phyloP scores from a whole-genome alignment of 2,113 vertebrate species.

The Centropristis striata region DNA sequence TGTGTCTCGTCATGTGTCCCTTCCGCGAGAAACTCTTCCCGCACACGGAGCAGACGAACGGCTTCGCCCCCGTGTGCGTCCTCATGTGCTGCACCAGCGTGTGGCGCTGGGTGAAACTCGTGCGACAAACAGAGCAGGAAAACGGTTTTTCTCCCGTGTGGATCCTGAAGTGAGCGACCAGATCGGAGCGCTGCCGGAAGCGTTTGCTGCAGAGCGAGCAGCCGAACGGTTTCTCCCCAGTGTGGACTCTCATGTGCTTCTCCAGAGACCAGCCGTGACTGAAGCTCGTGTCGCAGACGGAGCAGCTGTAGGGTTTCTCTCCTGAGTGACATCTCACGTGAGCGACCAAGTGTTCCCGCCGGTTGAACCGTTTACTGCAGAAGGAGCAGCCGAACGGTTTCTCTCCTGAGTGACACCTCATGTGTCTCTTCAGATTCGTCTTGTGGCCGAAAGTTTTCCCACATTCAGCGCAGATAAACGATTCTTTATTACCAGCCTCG shows the following conservation, averaged over 20 bases:
- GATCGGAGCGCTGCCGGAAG: no score
- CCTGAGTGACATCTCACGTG: slow-evolving; percentile 31
- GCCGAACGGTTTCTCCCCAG: slow-evolving; percentile 19
- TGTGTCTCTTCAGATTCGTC: slow-evolving; percentile 29
- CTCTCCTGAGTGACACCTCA: slow-evolving; percentile 45
- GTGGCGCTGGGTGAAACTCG: no score
- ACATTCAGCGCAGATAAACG: not conserved
- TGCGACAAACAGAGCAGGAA: no score
- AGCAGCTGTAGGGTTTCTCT: slow-evolving; percentile 22
- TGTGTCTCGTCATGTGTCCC: not conserved
- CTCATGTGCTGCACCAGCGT: no score
- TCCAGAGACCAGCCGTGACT: not conserved
- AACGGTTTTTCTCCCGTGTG: no score
- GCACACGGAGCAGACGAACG: not conserved
- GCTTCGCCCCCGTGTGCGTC: no score
- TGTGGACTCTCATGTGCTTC: slow-evolving; percentile 27
- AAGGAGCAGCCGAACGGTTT: slow-evolving; percentile 3
- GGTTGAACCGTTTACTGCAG: not conserved
- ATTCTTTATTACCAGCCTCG: not conserved
- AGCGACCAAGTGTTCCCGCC: slow-evolving; percentile 1
- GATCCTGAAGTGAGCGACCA: no score
- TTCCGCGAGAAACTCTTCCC: slow-evolving; percentile 1
- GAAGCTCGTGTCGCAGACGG: not conserved
- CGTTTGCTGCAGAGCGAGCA: not conserved
- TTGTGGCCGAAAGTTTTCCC: not conserved